Evolutionary conservation across 2,113 vertebrate genomes (phyloP).

Genomic region (Lepus timidus): DNA sequence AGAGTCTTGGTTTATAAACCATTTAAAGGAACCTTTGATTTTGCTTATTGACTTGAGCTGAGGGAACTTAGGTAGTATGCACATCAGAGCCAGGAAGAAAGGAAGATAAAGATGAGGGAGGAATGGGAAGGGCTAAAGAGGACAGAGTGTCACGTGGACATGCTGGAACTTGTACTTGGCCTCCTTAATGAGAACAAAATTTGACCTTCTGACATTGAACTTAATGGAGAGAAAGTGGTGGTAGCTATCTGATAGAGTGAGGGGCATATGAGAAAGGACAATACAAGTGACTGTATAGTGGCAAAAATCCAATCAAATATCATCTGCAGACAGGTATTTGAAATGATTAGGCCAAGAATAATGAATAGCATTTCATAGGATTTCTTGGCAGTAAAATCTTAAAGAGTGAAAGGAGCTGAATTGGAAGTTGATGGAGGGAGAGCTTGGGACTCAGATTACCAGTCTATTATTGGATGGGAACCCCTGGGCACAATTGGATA

Average conservation of each 20-base stretch:
- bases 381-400: background rate
- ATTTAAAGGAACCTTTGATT: background rate
- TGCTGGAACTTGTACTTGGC: background rate
- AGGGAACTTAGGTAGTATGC: background rate
- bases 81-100: background rate
- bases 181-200: slow-evolving; percentile 1
- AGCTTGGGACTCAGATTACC: background rate
- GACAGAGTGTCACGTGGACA: background rate
- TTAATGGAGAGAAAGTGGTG: background rate
- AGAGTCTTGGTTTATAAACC: background rate
- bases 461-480: background rate
- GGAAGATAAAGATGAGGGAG: background rate
- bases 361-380: background rate
- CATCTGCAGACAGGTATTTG: background rate
- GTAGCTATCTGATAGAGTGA: background rate
- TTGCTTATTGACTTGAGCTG: background rate
- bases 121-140: too few relatives aligned
- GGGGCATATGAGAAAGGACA: background rate
- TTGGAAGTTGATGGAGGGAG: background rate
- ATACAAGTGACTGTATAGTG: background rate
- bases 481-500: background rate
- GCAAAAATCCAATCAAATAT: background rate
- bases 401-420: background rate
- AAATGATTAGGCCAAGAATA: background rate
- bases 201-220: background rate